Base-by-base conservation (phyloP, 2,888 invertebrate genomes). In the Drosophila kanekoi region DNA sequence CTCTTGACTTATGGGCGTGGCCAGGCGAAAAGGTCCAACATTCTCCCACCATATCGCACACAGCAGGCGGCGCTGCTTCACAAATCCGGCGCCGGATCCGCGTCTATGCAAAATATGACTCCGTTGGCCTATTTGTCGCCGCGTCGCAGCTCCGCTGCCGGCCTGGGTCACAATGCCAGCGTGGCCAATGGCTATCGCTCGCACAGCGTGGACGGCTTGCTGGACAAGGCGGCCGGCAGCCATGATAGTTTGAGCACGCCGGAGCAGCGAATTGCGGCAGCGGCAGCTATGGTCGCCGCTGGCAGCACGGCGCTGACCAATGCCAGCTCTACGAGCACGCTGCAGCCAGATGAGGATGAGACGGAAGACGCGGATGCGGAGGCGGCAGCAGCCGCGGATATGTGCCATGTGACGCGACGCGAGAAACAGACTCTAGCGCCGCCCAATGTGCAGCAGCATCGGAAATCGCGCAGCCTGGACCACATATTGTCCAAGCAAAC, bases 391-490 rank as follows among this genome's bases (percentile, higher is more conserved):
- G 16, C 3, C 20, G 40, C 28, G 41, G 61, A 51, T 0, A 16
- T 43, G 23, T 38, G 58, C 13, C 53, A 40, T 20, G 91, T 92
- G 11, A 69, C 80, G n/a, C 82, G 85, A 18, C 86, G 92, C 3
- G 92, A 91, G 13, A 92, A 92, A 56, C 82, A 77, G 79, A 54
- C 72, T 62, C 62, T 79, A 65, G 57, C 67, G 8, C 87, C 79
- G 45, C 48, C 67, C 1, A 90, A 89, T 74, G 83, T 86, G 11
- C 91, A 91, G 14, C 91, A 91, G 52, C 92, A 92, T 77, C 89
- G 94, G 66, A 93, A 94, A 80, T 95, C 95, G 44, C 94, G 94
- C 51, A 95, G 95, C 87, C 92, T 95, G 67, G 95, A 95, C 85
- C 95, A 94, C 64, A 93, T 95, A 18, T 89, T 95, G 49, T 94